Conservation (phyloP, 2,797 vertebrate genomes). For the Enteromius fasciolatus region DNA sequence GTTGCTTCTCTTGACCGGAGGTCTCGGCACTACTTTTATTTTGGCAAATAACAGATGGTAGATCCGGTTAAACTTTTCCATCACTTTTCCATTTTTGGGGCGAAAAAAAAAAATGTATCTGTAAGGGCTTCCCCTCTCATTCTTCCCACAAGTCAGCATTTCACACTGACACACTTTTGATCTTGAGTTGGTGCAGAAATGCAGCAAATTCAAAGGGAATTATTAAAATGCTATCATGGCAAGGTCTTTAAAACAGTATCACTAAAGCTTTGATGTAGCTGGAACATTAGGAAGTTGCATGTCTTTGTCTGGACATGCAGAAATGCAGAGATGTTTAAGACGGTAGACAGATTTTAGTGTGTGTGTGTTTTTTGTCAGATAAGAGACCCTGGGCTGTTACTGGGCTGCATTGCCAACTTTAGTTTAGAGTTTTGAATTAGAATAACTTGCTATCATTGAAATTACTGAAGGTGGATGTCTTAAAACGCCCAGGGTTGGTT, state of each 20-base stretch:
- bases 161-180: conserved; percentile 65
- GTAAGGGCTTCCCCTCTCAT: too few species aligned
- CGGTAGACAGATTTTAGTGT: neutral
- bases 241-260: conserved; percentile 59
- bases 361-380: neutral
- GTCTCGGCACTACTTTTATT: conserved; percentile 26
- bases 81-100: neutral
- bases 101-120: neutral
- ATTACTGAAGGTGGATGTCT: conserved; percentile 10
- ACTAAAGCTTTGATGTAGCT: conserved; percentile 65
- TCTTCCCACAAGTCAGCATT: conserved; percentile 60
- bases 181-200: conserved; percentile 62
- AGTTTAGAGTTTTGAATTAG: neutral
- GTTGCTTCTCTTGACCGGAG: conserved; percentile 37
- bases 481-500: conserved; percentile 32
- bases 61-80: conserved; percentile 23
- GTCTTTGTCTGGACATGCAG: conserved; percentile 60
- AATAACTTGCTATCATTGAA: conserved; percentile 12
- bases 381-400: neutral
- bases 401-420: conserved; percentile 5
- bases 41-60: conserved; percentile 22
- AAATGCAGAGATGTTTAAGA: neutral
- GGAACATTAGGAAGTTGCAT: conserved; percentile 61
- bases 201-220: conserved; percentile 72
- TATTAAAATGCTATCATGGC: conserved; percentile 69